A percentile compares a stretch with the other conserved stretches of the same genome.
Evolutionary conservation across 2,888 invertebrate genomes (phyloP).

Genomic region (Nemurella pictetii): DNA sequence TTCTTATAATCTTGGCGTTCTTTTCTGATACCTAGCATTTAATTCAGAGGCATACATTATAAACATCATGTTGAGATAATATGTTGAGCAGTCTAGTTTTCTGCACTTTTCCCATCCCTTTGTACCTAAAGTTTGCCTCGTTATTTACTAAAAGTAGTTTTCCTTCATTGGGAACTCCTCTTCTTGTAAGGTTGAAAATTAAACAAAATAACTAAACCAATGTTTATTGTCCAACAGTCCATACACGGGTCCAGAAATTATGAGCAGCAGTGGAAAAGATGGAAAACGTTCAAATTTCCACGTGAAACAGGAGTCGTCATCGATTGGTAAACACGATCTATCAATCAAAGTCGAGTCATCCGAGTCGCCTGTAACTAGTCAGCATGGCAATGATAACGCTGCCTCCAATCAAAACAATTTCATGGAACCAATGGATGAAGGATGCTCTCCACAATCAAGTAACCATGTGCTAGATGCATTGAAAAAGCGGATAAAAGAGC

Average conservation of each 20-base stretch:
- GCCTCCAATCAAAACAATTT: slow-evolving; percentile 42
- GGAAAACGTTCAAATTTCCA: not conserved
- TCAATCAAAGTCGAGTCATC: not conserved
- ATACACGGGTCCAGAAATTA: not conserved
- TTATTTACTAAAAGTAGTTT: no score
- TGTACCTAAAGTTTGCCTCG: no score
- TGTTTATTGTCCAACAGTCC: not conserved
- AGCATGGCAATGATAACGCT: not conserved
- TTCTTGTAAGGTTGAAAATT: not conserved
- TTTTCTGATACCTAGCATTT: no score
- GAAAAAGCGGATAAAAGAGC: slow-evolving; percentile 73
- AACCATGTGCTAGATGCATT: slow-evolving; percentile 70
- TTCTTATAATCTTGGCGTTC: no score
- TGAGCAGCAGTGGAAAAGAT: not conserved
- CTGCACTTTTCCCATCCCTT: no score
- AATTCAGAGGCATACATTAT: no score
- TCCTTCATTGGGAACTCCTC: not conserved
- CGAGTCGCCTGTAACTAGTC: not conserved
- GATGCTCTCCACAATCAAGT: slow-evolving; percentile 23
- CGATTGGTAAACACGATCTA: not conserved
- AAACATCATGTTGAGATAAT: no score
- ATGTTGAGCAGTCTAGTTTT: no score
- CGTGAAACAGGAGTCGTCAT: not conserved
- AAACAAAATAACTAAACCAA: not conserved
- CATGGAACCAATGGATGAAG: slow-evolving; percentile 33